Evolutionary conservation across 2,797 vertebrate genomes (phyloP).

Genomic region (Caiman crocodilus): DNA sequence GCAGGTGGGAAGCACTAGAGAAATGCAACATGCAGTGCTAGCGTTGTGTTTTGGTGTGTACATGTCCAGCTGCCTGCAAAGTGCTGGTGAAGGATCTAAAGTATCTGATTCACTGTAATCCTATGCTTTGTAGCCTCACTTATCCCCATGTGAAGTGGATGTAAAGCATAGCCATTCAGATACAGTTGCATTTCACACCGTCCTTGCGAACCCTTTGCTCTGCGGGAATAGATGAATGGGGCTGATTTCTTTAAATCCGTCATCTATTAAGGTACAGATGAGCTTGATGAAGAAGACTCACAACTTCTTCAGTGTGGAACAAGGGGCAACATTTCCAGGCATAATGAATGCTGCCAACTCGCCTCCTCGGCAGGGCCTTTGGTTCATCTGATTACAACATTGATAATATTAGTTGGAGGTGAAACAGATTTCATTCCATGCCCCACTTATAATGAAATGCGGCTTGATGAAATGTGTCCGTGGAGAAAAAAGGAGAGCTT

Average conservation of each 20-base stretch:
- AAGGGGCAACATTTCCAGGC: not conserved
- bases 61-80: too few species aligned
- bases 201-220: not conserved
- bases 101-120: conserved; percentile 17
- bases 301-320: not conserved
- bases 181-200: not conserved
- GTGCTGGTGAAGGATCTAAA: too few species aligned
- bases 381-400: not conserved
- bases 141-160: not conserved
- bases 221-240: not conserved
- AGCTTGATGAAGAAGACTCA: not conserved
- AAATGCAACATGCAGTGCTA: too few species aligned
- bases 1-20: too few species aligned
- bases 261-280: not conserved
- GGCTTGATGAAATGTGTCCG: conserved; percentile 31
- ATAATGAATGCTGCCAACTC: not conserved
- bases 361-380: not conserved
- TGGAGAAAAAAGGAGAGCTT: not conserved
- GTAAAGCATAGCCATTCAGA: not conserved
- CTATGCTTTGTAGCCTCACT: conserved; percentile 25
- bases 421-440: not conserved
- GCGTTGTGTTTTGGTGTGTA: too few species aligned
- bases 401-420: not conserved
- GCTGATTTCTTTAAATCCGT: not conserved
- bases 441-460: conserved; percentile 7